Evolutionary conservation across 2,113 vertebrate genomes (phyloP).

Genomic region (Aplodontia rufa): DNA sequence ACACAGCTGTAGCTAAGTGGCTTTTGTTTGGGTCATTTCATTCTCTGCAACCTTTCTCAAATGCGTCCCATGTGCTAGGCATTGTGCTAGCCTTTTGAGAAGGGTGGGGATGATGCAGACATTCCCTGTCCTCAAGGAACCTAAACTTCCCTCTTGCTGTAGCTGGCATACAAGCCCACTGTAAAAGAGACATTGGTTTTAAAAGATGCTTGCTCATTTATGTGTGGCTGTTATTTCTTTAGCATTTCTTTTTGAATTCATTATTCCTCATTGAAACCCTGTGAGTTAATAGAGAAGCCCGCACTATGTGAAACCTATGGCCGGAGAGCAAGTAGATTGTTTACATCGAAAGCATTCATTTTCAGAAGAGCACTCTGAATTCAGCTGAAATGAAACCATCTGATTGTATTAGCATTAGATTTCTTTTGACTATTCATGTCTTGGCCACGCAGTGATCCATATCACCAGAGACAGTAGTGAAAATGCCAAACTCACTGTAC

Average conservation of each 20-base stretch:
- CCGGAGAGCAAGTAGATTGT: neutral
- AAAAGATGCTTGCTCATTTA: neutral
- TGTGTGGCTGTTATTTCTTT: neutral
- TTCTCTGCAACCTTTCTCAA: neutral
- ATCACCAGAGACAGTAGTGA: constrained; percentile 43
- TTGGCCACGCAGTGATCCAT: constrained; percentile 50
- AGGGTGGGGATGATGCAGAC: neutral
- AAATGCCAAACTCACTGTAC: constrained; percentile 32
- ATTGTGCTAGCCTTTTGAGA: neutral
- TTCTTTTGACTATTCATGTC: constrained; percentile 51
- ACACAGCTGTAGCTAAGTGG: neutral
- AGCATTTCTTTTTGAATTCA: constrained; percentile 49
- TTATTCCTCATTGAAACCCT: neutral
- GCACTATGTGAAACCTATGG: neutral
- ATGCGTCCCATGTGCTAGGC: neutral
- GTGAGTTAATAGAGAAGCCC: neutral
- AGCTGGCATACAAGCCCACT: neutral
- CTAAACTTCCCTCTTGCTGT: neutral
- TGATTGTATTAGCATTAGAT: constrained; percentile 63
- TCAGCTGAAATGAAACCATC: constrained; percentile 22
- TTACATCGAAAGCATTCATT: neutral
- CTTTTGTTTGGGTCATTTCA: neutral
- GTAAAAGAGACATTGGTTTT: neutral
- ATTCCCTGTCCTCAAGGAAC: neutral
- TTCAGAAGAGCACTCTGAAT: neutral